Evolutionary conservation across 2,113 vertebrate species (phyloP).

Genomic region (Marmota monax): DNA sequence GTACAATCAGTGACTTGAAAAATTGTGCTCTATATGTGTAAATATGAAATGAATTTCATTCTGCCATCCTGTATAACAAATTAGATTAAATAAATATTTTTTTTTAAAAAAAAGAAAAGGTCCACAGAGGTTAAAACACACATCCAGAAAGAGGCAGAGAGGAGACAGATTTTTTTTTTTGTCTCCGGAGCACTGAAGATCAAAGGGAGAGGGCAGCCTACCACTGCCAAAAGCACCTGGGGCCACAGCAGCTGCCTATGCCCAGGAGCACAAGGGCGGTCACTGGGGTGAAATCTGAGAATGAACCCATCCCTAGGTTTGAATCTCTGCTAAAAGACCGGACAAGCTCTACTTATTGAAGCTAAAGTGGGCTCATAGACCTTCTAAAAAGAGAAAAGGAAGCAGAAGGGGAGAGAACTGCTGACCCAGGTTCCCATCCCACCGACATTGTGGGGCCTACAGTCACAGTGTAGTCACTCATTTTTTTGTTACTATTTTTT

Average conservation of each 20-base stretch:
- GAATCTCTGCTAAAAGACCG: not conserved
- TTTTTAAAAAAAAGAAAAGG: not conserved
- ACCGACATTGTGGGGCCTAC: not conserved
- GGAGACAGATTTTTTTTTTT: not conserved
- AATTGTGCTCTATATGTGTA: no score
- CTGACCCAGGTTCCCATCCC: not conserved
- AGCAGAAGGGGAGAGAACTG: not conserved
- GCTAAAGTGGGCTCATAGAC: not conserved
- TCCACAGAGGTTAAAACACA: not conserved
- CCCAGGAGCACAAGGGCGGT: accelerated
- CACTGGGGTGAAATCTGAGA: not conserved
- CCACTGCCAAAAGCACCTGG: not conserved
- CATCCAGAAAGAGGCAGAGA: not conserved
- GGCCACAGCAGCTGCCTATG: accelerated
- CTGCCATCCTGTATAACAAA: no score
- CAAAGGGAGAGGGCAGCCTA: not conserved
- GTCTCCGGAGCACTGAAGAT: not conserved
- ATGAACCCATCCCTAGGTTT: not conserved
- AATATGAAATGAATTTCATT: no score
- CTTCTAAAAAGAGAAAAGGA: not conserved
- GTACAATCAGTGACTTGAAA: no score
- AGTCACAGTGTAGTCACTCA: accelerated
- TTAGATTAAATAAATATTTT: no score
- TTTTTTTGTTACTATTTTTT: accelerated
- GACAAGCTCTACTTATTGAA: not conserved